Conservation (phyloP, 1,140 invertebrate species). For the Halotydeus destructor region DNA sequence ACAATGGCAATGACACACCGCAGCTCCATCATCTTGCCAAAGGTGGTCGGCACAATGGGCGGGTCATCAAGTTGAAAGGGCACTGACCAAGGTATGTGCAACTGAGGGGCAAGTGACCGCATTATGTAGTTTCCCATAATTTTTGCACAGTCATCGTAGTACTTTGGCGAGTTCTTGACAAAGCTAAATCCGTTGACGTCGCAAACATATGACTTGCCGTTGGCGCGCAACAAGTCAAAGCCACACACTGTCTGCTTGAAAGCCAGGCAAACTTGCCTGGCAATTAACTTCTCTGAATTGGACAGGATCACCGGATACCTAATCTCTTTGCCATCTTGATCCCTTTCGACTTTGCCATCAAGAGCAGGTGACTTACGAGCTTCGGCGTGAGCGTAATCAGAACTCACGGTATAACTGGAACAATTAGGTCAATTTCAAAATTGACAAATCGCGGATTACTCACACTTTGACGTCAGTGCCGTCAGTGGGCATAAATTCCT, state of each 20-base stretch:
- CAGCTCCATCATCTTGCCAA: slow-evolving; percentile 99
- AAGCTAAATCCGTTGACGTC: slow-evolving; percentile 99
- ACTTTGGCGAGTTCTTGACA: slow-evolving; percentile 98
- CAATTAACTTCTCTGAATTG: slow-evolving; percentile 96
- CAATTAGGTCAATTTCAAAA: slow-evolving; percentile 1
- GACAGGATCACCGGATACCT: slow-evolving; percentile 93
- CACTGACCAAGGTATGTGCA: slow-evolving; percentile 90
- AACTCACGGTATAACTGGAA: slow-evolving; percentile 75
- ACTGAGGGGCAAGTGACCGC: slow-evolving; percentile 69
- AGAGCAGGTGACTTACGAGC: slow-evolving; percentile 92
- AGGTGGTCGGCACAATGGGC: slow-evolving; percentile 94
- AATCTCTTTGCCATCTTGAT: slow-evolving; percentile 88
- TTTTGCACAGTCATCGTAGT: slow-evolving; percentile 98
- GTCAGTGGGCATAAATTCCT: slow-evolving; percentile 99
- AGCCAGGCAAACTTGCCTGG: slow-evolving; percentile 60
- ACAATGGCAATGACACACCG: slow-evolving; percentile 96
- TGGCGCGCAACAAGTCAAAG: slow-evolving; percentile 91
- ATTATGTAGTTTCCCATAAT: slow-evolving; percentile 88
- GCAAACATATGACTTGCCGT: slow-evolving; percentile 95
- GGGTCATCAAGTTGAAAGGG: slow-evolving; percentile 94
- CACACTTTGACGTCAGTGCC: slow-evolving; percentile 68
- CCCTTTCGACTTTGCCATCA: slow-evolving; percentile 94
- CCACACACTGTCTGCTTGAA: slow-evolving; percentile 85
- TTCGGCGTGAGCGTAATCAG: slow-evolving; percentile 97
- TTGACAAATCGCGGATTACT: background rate